A percentile compares a stretch with the other conserved stretches of the same genome.
These are phyloP conservation scores for Uloborus plumipes DNA, from an alignment of 2,888 invertebrate genomes.

Conservation along the genomic window DNA sequence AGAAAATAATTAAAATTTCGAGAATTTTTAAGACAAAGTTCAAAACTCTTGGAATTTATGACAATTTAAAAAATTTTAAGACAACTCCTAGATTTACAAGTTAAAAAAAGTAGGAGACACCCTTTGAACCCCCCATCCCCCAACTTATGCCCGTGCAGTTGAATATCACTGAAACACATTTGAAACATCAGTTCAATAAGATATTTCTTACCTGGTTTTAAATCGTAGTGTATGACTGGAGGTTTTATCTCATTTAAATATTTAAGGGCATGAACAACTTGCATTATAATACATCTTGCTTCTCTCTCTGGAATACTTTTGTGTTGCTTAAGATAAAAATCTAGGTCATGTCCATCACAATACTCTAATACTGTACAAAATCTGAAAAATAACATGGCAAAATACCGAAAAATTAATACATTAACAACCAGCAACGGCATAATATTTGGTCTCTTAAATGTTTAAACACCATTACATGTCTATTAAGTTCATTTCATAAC, in stretches of 20 bases:
- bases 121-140: no score
- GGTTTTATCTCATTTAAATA: slow-evolving; percentile 99
- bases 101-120: no score
- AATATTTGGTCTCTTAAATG: no score
- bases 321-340: slow-evolving; percentile 99
- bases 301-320: slow-evolving; percentile 99
- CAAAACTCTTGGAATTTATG: no score
- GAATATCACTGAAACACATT: background rate
- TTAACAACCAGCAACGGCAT: no score
- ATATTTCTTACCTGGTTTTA: slow-evolving; percentile 85
- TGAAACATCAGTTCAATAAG: background rate
- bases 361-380: slow-evolving; percentile 99
- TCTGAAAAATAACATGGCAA: slow-evolving; percentile 66
- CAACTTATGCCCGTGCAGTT: no score
- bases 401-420: background rate
- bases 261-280: slow-evolving; percentile 98
- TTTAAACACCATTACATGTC: background rate
- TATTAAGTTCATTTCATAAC: no score
- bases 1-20: no score
- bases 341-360: slow-evolving; percentile 99
- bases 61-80: no score
- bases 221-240: slow-evolving; percentile 99
- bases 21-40: no score
- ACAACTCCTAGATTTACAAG: no score
- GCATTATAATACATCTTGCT: slow-evolving; percentile 99